Base-by-base conservation (phyloP, 2,888 invertebrate genomes). In the Philonicus albiceps region DNA sequence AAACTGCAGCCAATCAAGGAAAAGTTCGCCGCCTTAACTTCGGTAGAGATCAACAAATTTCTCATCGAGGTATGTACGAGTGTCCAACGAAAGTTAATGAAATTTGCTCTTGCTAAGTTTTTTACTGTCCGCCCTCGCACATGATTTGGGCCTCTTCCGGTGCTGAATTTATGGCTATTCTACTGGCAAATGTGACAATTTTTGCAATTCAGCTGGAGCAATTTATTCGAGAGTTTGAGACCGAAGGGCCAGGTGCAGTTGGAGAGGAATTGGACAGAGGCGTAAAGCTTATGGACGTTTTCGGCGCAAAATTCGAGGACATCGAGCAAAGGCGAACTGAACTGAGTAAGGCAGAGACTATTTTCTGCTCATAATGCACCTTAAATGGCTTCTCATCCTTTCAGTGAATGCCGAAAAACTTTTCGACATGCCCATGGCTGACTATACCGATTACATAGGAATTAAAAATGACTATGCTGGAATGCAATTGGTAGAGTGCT, bases 391-490 rank as follows among this genome's bases (percentile, higher is more conserved):
- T 84, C 37, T 55, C 64, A 73, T 83, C 87, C 94, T 94, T 87
- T 91, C 95, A 89, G 94, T 94, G 4, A 95, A 95, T 86, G 97
- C 97, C 0, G 98, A 98, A 92, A 95, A 96, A 90, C 93, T 98
- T 3, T 98, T 98, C 91, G 97, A 97, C 89, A 95, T 98, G 89
- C 95, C 97, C 0, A 94, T 97, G 80, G 95, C 97, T 0, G 96
- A 97, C 91, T 98, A 97, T 90, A 95, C 96, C 0, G 95, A 95
- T 87, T 96, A 96, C 92, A 90, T 95, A 34, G 93, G 94, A 37
- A 93, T 95, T 0, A 95, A 94, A 90, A 89, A 92, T 0, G 95
- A 96, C 88, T 96, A 93, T 90, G 93, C 93, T 22, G 93, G 94
- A 2, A 94, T 98, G 94, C 95, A 96, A 86, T 89, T 93, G 89